Base-by-base conservation (phyloP, 2,113 vertebrate species). In the Sphaerodactylus townsendi region DNA sequence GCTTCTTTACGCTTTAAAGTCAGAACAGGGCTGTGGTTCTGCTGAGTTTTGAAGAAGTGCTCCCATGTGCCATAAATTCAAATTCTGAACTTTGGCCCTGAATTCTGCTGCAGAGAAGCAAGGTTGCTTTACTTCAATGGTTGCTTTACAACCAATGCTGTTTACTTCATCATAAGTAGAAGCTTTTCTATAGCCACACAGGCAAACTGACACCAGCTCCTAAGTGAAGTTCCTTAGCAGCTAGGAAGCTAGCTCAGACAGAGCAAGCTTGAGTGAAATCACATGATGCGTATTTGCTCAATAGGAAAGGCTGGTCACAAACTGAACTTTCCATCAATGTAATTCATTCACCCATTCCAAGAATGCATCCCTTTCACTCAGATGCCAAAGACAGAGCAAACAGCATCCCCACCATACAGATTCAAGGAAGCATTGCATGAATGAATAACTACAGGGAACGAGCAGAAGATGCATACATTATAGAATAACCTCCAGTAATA, bases 321-420 rank as follows among this genome's bases (percentile, higher is more conserved):
- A 83, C 19, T 77, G 84, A 89, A 88, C 90, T 87, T 91, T 85
- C 64, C 76, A 84, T 94, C 90, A 91, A 92, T 92, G 88, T 87
- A 89, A 92, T 14, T 69, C 77, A 87, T 93, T 93, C 87, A 93
- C 7, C 88, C 86, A 83, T 82, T 78, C 74, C 85, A 88, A 93
- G 71, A 7, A 85, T 90, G 33, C 64, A 82, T 90, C 89, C 92
- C 88, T 89, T 86, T 62, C 66, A 1, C 46, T 4, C 48, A 2
- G 62, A 81, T 90, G 89, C 91, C 92, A 95, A 86, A 80, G 88
- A 85, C 82, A 92, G 86, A 88, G 85, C 88, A 93, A 92, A 95
- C 77, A 93, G 90, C 50, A 89, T 46, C 82, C 71, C 82, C 88
- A 89, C 86, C 92, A 85, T 70, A 77, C 88, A 92, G 91, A 92